These are phyloP conservation scores for Piprites chloris DNA, from an alignment of 2,113 vertebrate species.

Conservation along the genomic window DNA sequence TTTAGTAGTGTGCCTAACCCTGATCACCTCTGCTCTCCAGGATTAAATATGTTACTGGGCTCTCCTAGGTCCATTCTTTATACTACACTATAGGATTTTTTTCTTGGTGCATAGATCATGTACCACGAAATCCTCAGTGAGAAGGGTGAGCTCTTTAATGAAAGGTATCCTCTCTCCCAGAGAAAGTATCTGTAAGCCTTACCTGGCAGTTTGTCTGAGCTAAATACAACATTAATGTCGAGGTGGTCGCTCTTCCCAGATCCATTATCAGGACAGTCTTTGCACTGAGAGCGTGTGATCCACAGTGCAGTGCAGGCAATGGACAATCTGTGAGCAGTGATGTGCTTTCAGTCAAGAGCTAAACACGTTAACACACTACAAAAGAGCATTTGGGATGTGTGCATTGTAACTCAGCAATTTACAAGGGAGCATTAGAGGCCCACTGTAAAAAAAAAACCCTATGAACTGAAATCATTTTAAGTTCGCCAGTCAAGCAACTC, in stretches of 20 bases:
- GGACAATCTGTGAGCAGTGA: not conserved
- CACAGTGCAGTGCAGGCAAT: not conserved
- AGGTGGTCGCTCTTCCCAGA: not conserved
- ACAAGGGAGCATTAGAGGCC: conserved; percentile 5
- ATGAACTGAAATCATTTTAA: not conserved
- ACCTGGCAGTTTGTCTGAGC: conserved; percentile 26
- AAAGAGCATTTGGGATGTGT: not conserved
- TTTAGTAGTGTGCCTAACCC: not conserved
- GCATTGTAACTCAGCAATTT: conserved; percentile 2
- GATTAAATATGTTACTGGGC: not conserved
- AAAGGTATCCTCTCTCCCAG: conserved; percentile 1
- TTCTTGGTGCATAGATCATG: not conserved
- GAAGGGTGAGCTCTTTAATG: conserved; percentile 44
- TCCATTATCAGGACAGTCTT: not conserved
- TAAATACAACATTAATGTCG: not conserved
- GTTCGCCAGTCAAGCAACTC: conserved; percentile 1
- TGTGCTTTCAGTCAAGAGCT: conserved; percentile 26
- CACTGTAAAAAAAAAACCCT: not conserved
- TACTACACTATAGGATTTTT: not conserved
- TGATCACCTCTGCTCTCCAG: not conserved
- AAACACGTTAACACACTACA: not conserved
- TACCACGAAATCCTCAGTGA: conserved; percentile 10
- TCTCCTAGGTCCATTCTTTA: not conserved
- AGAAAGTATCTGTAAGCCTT: not conserved
- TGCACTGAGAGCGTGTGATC: not conserved